These are phyloP conservation scores for Ips typographus DNA, from an alignment of 1,140 invertebrate species.

Conservation along the genomic window DNA sequence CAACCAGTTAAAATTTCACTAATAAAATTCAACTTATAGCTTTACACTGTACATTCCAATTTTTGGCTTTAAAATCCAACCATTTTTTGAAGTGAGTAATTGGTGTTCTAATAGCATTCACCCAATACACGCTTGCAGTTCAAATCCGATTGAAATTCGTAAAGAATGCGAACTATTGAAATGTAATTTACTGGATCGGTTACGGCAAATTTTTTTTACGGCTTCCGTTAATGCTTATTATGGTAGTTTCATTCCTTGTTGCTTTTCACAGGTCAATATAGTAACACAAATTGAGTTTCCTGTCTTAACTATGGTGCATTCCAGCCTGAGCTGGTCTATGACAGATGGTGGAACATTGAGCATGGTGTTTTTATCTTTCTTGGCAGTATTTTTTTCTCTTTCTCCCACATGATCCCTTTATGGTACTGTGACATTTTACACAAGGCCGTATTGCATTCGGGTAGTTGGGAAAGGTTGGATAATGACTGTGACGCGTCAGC, in stretches of 20 bases:
- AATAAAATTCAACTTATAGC: slow-evolving; percentile 53
- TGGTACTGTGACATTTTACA: slow-evolving; percentile 88
- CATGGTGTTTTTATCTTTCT: slow-evolving; percentile 82
- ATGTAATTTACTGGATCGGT: slow-evolving; percentile 82
- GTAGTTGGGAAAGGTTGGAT: slow-evolving; percentile 78
- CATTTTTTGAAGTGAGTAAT: slow-evolving; percentile 67
- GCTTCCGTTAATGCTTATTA: slow-evolving; percentile 90
- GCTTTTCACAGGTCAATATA: slow-evolving; percentile 73
- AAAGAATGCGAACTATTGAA: slow-evolving; percentile 83
- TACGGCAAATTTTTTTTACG: slow-evolving; percentile 89
- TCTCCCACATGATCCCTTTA: slow-evolving; percentile 69
- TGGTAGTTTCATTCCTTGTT: slow-evolving; percentile 85
- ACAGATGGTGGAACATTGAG: slow-evolving; percentile 79
- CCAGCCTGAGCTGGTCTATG: slow-evolving; percentile 81
- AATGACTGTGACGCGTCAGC: slow-evolving; percentile 9
- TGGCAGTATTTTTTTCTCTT: slow-evolving; percentile 78
- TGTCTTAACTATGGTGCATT: slow-evolving; percentile 39
- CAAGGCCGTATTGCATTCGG: slow-evolving; percentile 84
- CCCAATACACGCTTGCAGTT: slow-evolving; percentile 62
- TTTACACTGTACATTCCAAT: slow-evolving; percentile 82
- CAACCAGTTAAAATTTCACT: slow-evolving; percentile 1
- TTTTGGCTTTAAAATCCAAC: slow-evolving; percentile 73
- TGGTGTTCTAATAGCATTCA: slow-evolving; percentile 46
- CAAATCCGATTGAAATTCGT: slow-evolving; percentile 69
- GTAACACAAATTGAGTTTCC: neutral